Evolutionary conservation across 2,888 invertebrate genomes (phyloP), one percentile per base, ranked within the genome.

Genomic region (Nysson spinosus): DNA sequence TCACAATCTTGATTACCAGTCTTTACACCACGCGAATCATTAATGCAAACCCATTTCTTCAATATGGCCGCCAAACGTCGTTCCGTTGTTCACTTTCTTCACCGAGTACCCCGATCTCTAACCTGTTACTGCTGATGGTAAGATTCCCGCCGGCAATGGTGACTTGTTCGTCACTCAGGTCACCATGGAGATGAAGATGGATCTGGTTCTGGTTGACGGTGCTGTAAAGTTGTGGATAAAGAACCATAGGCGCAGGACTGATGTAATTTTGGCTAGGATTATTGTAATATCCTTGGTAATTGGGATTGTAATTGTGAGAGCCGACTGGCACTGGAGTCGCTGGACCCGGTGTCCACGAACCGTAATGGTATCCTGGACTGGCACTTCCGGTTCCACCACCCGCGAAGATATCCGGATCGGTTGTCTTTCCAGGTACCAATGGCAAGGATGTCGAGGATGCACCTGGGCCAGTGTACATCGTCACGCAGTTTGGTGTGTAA

Each of bases 181-280:
- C 85, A 9, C 92, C 91, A 85, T 95, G 95, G 1, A 84, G 77
- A 80, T 95, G 95, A 16, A 95, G 90, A 83, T 95, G 95, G 64
- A 95, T 95, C 89, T 95, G 94, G 86, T 95, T 95, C 87, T 95
- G 95, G 84, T 95, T 95, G 50, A 95, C 94, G 17, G 95, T 95
- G 34, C 95, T 94, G 85, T 94, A 94, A 0, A 95, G 88, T 79
- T 94, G 94, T 0, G 95, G 95, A 80, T 91, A 92, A 0, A 95
- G 90, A 14, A 95, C 92, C 91, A 95, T 93, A 56, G 92, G 90
- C 1, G 91, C 88, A 0, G 92, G 90, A 73, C 90, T 91, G 58
- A 91, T 89, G 85, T 92, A 92, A 68, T 91, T 89, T 78, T 92
- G 92, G 4, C 89, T 88, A 64, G 85, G 82, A 68, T 91, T 90